Base-by-base conservation (phyloP, 2,888 invertebrate species). In the Cryptocheilus praepositus region DNA sequence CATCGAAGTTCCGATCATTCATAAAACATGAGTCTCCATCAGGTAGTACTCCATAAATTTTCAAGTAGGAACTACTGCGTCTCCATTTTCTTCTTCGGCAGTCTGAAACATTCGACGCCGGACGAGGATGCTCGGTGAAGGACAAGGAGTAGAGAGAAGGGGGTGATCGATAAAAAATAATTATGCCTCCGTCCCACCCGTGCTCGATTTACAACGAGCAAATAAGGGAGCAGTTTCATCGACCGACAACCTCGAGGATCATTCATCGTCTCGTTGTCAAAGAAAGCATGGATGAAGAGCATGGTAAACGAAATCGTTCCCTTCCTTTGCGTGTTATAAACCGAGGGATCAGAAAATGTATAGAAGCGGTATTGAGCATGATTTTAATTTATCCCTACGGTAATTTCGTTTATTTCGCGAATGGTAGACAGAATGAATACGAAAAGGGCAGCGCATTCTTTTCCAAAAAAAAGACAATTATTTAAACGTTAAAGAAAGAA, bases 11-110 rank as follows among this genome's bases (percentile, higher is more conserved):
- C 54, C 77, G 70, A 80, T 83, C 82, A 83, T 85, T 85, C 81
- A 84, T 86, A 85, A 85, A 85, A 83, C 85, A 86, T 85, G 85
- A 86, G 84, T 74, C 79, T 82, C 81, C 76, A 82, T 85, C 81
- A 78, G 77, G 64, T 76, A 71, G 75, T 74, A 77, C 69, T 81
- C 79, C 71, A 84, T 84, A 84, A 83, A 86, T 85, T 85, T 84
- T 77, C 80, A 77, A 82, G 77, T 77, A 68, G 77, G 64, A 67
- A 76, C 74, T 70, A 71, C 65, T 61, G 63, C 66, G 69, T 67
- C 76, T 73, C 74, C 77, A 79, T 80, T 82, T 82, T 80, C 81
- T 77, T 78, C 74, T 55, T 56, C 57, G 57, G 67, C 64, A 62
- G 57, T 69, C 60, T 58, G 61, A 73, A 74, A 78, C 77, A 74